A percentile compares a stretch with the other conserved stretches of the same genome.
These are phyloP conservation scores for Drosophila emarginata DNA, from an alignment of 2,888 invertebrate species.

Conservation along the genomic window DNA sequence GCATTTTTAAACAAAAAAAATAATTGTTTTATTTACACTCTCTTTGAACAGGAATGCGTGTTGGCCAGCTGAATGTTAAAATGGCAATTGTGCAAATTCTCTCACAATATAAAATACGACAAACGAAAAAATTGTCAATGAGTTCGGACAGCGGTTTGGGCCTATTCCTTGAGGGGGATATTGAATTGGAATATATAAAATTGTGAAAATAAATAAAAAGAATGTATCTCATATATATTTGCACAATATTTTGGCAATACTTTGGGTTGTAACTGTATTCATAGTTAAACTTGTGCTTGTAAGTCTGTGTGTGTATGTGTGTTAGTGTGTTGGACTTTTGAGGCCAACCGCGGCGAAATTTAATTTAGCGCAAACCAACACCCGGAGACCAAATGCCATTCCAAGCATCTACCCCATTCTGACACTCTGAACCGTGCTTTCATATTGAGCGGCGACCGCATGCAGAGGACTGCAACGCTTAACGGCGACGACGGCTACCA, in stretches of 20 bases:
- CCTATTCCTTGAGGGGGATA: conserved; percentile 55
- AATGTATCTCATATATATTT: conserved; percentile 1
- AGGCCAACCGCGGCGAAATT: conserved; percentile 60
- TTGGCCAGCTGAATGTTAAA: conserved; percentile 57
- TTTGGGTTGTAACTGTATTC: conserved; percentile 15
- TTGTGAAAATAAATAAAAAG: conserved; percentile 39
- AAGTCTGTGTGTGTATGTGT: conserved; percentile 16
- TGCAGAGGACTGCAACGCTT: conserved; percentile 48
- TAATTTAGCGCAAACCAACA: conserved; percentile 74
- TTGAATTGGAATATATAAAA: conserved; percentile 59
- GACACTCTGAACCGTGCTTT: conserved; percentile 35
- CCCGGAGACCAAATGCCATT: conserved; percentile 67
- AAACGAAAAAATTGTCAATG: conserved; percentile 50
- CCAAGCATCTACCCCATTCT: conserved; percentile 36
- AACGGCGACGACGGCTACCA: neutral
- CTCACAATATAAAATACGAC: conserved; percentile 53
- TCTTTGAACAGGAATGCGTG: conserved; percentile 53
- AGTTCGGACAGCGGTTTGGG: conserved; percentile 58
- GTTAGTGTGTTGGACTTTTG: conserved; percentile 44
- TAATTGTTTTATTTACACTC: neutral
- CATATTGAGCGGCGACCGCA: conserved; percentile 70
- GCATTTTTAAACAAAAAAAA: too few species aligned
- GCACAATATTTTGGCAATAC: neutral
- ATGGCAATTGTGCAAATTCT: conserved; percentile 58
- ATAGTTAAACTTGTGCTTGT: conserved; percentile 1